Conservation (phyloP, 2,888 invertebrate genomes). For the Cantharis lateralis region DNA sequence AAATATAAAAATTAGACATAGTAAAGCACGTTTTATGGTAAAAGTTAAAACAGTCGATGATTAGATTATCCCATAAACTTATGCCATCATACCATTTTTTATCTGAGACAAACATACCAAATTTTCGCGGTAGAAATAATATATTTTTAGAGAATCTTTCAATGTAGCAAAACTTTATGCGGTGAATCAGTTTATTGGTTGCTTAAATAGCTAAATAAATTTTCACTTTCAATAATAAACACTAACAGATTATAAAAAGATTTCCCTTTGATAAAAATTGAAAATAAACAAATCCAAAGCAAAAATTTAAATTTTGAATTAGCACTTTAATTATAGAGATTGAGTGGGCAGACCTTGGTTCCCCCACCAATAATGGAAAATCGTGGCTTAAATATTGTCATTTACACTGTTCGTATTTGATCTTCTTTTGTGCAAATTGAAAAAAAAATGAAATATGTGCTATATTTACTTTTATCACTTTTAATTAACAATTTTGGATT, state of each 20-base stretch:
- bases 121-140: not conserved
- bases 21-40: not conserved
- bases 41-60: not conserved
- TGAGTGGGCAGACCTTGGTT: constrained; percentile 12
- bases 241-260: not conserved
- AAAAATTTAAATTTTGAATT: constrained; percentile 7
- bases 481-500: constrained; percentile 8
- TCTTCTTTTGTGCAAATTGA: constrained; percentile 3
- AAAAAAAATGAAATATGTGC: constrained; percentile 3
- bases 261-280: not conserved
- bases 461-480: not conserved
- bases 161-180: not conserved
- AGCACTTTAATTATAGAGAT: constrained; percentile 23
- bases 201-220: not conserved
- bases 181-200: not conserved
- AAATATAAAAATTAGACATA: no score
- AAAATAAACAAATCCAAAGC: not conserved
- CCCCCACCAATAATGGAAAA: constrained; percentile 15
- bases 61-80: not conserved
- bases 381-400: constrained; percentile 17
- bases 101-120: not conserved
- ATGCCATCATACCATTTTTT: not conserved
- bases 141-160: not conserved
- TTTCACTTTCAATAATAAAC: not conserved
- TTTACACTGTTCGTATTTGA: constrained; percentile 5